Percentiles rank a stretch among this genome's conserved stretches.
phyloP scores from a whole-genome alignment of 2,113 vertebrate species.

The Amphilophus citrinellus region DNA sequence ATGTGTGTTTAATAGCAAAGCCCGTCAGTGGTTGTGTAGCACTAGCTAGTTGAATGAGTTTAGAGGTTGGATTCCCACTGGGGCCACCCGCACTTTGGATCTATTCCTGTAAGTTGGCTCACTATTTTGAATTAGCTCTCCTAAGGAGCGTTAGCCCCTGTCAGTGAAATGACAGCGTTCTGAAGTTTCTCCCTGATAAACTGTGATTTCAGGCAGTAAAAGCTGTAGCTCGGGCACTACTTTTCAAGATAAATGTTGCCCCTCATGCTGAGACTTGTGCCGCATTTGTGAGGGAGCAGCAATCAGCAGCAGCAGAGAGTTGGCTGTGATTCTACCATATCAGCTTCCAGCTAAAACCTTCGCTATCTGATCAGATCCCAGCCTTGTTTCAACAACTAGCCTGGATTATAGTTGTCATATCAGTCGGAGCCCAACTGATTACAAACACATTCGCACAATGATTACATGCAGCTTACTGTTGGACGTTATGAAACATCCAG shows the following conservation, averaged over 20 bases:
- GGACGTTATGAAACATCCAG: slow-evolving; percentile 41
- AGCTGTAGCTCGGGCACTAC: neutral
- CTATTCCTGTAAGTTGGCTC: slow-evolving; percentile 48
- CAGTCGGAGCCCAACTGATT: slow-evolving; percentile 59
- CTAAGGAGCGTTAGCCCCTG: neutral
- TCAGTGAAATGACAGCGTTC: slow-evolving; percentile 3
- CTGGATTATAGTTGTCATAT: slow-evolving; percentile 62
- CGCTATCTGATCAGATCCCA: slow-evolving; percentile 69
- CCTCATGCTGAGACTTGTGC: slow-evolving; percentile 20
- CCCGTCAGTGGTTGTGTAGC: slow-evolving; percentile 59
- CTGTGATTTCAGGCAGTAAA: neutral
- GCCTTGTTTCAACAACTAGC: slow-evolving; percentile 53
- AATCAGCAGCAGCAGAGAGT: slow-evolving; percentile 58
- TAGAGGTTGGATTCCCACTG: slow-evolving; percentile 60
- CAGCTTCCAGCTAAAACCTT: slow-evolving; percentile 53
- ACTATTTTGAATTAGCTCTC: neutral
- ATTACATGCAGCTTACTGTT: slow-evolving; percentile 73
- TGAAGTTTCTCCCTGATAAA: neutral
- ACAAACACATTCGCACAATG: slow-evolving; percentile 50
- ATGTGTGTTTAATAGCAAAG: slow-evolving; percentile 76
- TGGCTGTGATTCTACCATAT: slow-evolving; percentile 42
- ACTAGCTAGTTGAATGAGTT: slow-evolving; percentile 48
- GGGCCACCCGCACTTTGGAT: slow-evolving; percentile 67
- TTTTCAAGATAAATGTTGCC: neutral
- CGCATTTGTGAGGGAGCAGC: slow-evolving; percentile 37